Evolutionary conservation across 2,888 invertebrate genomes (phyloP).

Genomic region (Dolichopus griseipennis): DNA sequence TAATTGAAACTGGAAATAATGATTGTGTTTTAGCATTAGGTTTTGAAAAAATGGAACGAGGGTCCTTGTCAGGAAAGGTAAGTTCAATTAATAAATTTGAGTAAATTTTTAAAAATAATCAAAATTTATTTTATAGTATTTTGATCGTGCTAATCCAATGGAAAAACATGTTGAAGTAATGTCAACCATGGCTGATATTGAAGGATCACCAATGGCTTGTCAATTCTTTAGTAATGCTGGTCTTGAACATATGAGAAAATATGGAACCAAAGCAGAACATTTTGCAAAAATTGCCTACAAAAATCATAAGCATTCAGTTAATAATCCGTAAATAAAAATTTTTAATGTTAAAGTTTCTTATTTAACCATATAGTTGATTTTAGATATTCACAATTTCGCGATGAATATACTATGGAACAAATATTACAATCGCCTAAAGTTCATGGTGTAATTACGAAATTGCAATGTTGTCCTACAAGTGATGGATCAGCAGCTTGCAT

Average conservation of each 20-base stretch:
- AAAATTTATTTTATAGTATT: no score
- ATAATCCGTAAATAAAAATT: constrained; percentile 66
- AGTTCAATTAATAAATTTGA: not conserved
- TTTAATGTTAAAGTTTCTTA: constrained; percentile 13
- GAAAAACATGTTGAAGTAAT: constrained; percentile 80
- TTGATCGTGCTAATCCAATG: constrained; percentile 80
- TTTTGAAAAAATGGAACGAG: constrained; percentile 96
- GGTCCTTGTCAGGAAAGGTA: constrained; percentile 70
- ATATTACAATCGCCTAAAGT: constrained; percentile 80
- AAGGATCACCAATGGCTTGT: constrained; percentile 77
- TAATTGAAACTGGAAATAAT: constrained; percentile 78
- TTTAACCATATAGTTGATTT: constrained; percentile 15
- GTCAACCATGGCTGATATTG: constrained; percentile 72
- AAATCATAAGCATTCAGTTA: constrained; percentile 92
- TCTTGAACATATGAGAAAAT: constrained; percentile 70
- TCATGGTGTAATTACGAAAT: constrained; percentile 85
- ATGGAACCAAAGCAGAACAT: constrained; percentile 86
- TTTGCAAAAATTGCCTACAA: constrained; percentile 97
- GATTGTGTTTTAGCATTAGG: constrained; percentile 89
- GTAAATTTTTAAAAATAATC: not conserved
- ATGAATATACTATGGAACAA: constrained; percentile 84
- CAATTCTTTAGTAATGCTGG: constrained; percentile 97
- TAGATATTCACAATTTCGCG: constrained; percentile 85
- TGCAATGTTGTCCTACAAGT: constrained; percentile 97
- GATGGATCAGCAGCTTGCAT: constrained; percentile 96